A percentile compares a stretch with the other conserved stretches of the same genome.
These are phyloP conservation scores for Cyprinella venusta DNA, from an alignment of 2,797 vertebrate species.

Conservation along the genomic window DNA sequence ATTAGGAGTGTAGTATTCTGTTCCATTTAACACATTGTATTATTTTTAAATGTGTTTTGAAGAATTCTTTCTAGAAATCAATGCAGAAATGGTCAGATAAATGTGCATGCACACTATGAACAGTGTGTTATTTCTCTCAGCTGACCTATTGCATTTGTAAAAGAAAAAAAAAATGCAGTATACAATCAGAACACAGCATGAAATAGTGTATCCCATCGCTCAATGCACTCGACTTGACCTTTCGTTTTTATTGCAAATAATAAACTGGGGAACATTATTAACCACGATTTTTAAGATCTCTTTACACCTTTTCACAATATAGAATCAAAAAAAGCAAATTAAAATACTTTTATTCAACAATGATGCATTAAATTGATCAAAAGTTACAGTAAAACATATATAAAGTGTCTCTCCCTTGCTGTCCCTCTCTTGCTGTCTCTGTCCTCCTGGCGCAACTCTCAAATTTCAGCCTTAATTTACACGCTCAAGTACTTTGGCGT, in stretches of 20 bases:
- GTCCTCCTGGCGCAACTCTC: conserved; percentile 57
- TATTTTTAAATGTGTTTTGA: neutral
- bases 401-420: conserved; percentile 14
- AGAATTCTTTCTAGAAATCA: neutral
- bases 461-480: conserved; percentile 60
- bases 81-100: neutral
- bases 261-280: neutral
- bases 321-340: neutral
- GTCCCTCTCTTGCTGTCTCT: conserved; percentile 15
- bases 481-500: conserved; percentile 50
- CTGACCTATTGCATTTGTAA: neutral
- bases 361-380: too few species aligned
- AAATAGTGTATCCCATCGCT: neutral
- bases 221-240: neutral
- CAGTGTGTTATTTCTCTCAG: neutral
- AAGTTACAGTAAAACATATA: too few species aligned
- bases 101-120: neutral
- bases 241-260: neutral
- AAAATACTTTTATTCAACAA: too few species aligned
- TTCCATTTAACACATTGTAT: neutral
- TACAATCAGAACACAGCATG: neutral
- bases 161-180: neutral
- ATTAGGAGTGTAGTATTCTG: neutral
- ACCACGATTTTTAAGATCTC: neutral
- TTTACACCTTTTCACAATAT: neutral